A percentile compares a stretch with the other conserved stretches of the same genome.
These are phyloP conservation scores for Kuschelorhynchus macadamiae DNA, from an alignment of 2,888 invertebrate genomes.

Conservation along the genomic window DNA sequence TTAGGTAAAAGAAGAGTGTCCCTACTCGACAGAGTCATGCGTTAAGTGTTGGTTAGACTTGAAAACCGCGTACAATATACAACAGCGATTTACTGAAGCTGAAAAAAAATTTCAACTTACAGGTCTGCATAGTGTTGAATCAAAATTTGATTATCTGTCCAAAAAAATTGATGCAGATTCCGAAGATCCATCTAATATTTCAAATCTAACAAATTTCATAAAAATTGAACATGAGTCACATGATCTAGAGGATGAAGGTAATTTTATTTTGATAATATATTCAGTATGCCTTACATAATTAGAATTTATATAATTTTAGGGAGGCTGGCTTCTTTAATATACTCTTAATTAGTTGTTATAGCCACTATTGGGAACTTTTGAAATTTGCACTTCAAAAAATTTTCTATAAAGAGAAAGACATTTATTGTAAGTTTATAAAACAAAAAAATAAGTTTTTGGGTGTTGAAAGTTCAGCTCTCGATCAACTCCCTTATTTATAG, in stretches of 20 bases:
- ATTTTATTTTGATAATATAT: background rate
- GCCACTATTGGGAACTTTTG: no score
- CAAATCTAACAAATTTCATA: background rate
- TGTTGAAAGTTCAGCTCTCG: no score
- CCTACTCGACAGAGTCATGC: slow-evolving; percentile 51
- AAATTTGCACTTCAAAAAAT: no score
- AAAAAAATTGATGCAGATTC: background rate
- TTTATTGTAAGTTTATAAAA: no score
- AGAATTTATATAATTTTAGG: no score
- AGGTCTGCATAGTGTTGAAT: slow-evolving; percentile 10
- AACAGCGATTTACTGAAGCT: slow-evolving; percentile 56
- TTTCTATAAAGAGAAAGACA: no score
- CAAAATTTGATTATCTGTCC: slow-evolving; percentile 5
- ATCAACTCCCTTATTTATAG: no score
- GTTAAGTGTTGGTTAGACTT: slow-evolving; percentile 57
- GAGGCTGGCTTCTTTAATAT: no score
- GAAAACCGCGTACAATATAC: slow-evolving; percentile 56
- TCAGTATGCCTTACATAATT: no score
- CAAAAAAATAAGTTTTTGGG: no score
- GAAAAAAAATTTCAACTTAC: slow-evolving; percentile 49
- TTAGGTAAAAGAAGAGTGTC: slow-evolving; percentile 25
- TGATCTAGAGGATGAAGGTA: slow-evolving; percentile 17
- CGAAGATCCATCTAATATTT: slow-evolving; percentile 11
- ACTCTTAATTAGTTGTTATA: no score
- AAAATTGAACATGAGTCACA: slow-evolving; percentile 8